phyloP scores from a whole-genome alignment of 1,140 invertebrate genomes.

The Drosophila rufa region DNA sequence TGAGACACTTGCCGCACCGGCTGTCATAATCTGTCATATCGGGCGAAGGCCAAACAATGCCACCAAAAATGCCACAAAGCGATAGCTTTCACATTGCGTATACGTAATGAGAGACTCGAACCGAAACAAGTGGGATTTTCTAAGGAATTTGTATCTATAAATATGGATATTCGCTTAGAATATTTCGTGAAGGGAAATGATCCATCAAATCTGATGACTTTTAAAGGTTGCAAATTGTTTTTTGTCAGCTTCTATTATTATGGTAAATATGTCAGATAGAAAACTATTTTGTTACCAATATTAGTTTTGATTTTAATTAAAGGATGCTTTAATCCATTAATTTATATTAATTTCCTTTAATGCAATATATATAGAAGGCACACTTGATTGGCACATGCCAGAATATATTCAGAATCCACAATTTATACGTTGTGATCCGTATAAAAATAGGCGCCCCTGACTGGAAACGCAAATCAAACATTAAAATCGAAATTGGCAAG shows the following conservation, averaged over 20 bases:
- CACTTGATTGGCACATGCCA: slow-evolving; percentile 51
- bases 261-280: too few relatives aligned
- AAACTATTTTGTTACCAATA: too few relatives aligned
- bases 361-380: background rate
- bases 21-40: slow-evolving; percentile 75
- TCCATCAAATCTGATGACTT: slow-evolving; percentile 12
- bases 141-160: slow-evolving; percentile 35
- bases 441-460: slow-evolving; percentile 46
- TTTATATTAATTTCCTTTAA: background rate
- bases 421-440: slow-evolving; percentile 29
- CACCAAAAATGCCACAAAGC: slow-evolving; percentile 24
- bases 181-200: slow-evolving; percentile 3
- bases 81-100: slow-evolving; percentile 52
- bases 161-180: slow-evolving; percentile 5
- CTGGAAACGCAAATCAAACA: slow-evolving; percentile 33
- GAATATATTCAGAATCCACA: slow-evolving; percentile 10
- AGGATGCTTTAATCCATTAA: too few relatives aligned
- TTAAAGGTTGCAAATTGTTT: background rate
- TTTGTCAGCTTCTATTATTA: background rate
- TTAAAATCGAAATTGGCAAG: slow-evolving; percentile 22
- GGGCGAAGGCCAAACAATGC: slow-evolving; percentile 73
- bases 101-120: slow-evolving; percentile 51
- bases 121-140: slow-evolving; percentile 46
- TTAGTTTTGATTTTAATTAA: background rate
- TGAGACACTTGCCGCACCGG: slow-evolving; percentile 72